phyloP scores from a whole-genome alignment of 92 coral and sea anemone species.

The Metridium senile region DNA sequence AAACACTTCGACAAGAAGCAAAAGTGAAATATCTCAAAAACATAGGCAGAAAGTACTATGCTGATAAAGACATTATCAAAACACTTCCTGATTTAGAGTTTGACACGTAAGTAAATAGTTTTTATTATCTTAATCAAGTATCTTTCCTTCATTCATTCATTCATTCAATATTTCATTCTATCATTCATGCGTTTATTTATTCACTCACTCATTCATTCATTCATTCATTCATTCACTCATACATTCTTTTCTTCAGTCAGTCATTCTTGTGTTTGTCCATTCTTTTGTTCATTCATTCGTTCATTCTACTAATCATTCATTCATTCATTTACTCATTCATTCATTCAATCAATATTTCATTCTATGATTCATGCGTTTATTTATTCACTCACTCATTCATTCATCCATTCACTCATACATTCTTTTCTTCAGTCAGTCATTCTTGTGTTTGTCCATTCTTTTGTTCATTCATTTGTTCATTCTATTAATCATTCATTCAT shows the following conservation, averaged over 20 bases:
- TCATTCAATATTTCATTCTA: background rate
- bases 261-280: too few species aligned
- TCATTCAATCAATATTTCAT: too few species aligned
- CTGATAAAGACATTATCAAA: slow-evolving; percentile 75
- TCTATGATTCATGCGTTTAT: too few species aligned
- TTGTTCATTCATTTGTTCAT: too few species aligned
- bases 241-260: background rate
- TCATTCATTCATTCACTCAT: background rate
- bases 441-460: slow-evolving; percentile 4
- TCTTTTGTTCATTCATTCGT: too few species aligned
- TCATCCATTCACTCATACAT: background rate
- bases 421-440: too few species aligned
- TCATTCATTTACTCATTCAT: background rate
- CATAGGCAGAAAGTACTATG: slow-evolving; percentile 54
- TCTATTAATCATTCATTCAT: background rate
- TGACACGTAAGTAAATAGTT: slow-evolving; percentile 61
- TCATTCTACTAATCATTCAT: background rate
- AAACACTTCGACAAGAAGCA: slow-evolving; percentile 65
- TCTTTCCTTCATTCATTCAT: background rate
- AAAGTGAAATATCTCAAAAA: slow-evolving; percentile 69
- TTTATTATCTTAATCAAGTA: background rate
- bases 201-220: background rate
- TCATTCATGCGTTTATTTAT: background rate
- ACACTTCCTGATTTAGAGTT: slow-evolving; percentile 83
- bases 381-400: background rate